Evolutionary conservation across 2,113 vertebrate genomes (phyloP).

Genomic region (Rhagologus leucostigma): DNA sequence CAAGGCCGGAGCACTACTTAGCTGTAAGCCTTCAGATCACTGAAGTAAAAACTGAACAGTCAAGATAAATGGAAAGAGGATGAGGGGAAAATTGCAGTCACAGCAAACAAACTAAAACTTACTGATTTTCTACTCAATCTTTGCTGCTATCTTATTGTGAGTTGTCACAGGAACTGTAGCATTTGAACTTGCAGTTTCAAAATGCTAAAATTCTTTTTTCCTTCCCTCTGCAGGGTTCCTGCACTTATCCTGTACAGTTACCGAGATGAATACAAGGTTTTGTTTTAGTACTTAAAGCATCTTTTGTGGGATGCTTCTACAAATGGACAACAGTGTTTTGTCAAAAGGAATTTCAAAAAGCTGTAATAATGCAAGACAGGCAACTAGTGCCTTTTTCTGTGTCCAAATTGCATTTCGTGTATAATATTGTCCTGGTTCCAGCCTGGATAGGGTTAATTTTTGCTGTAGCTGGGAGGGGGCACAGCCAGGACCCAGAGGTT

Average conservation of each 20-base stretch:
- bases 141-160: not conserved
- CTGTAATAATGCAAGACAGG: not conserved
- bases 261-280: slow-evolving; percentile 90
- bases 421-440: not conserved
- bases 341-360: not conserved
- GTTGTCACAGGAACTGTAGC: not conserved
- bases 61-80: not conserved
- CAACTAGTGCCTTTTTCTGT: not conserved
- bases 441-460: not conserved
- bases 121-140: not conserved
- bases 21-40: not conserved
- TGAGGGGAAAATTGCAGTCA: not conserved
- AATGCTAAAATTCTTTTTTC: not conserved
- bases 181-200: not conserved
- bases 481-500: not conserved
- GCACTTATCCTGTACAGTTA: slow-evolving; percentile 92
- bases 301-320: not conserved
- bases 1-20: not conserved
- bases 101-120: not conserved
- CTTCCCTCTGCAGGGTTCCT: slow-evolving; percentile 78
- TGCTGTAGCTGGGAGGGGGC: not conserved
- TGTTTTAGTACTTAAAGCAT: slow-evolving; percentile 74
- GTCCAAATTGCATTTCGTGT: not conserved
- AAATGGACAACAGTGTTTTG: not conserved
- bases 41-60: not conserved